Conservation (phyloP, 2,888 invertebrate species). For the Fragum sueziense region DNA sequence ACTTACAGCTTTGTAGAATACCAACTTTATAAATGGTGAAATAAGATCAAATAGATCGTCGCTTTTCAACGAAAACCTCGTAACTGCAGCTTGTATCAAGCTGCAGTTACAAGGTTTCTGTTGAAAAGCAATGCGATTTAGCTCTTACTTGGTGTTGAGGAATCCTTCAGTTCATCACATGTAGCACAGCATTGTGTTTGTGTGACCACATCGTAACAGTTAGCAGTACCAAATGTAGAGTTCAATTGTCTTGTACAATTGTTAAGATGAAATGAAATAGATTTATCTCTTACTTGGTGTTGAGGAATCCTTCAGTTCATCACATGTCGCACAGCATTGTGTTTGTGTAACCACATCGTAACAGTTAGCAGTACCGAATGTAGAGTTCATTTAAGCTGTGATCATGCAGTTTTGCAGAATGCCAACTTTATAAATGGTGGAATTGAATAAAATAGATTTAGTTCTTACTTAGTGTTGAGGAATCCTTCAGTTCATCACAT, state of each 20-base stretch:
- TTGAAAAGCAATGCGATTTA: too few species aligned
- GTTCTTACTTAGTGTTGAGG: slow-evolving; percentile 41
- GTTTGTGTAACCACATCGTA: slow-evolving; percentile 40
- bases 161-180: slow-evolving; percentile 46
- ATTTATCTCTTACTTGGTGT: slow-evolving; percentile 51
- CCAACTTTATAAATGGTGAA: too few species aligned
- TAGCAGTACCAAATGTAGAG: slow-evolving; percentile 39
- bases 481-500: slow-evolving; percentile 46
- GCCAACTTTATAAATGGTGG: too few species aligned
- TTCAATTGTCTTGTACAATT: slow-evolving; percentile 43
- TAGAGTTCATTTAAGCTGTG: slow-evolving; percentile 37
- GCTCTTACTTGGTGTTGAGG: slow-evolving; percentile 42
- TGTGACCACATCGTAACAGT: slow-evolving; percentile 49
- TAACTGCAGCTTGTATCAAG: too few species aligned
- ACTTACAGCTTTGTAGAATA: too few species aligned
- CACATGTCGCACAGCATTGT: slow-evolving; percentile 56
- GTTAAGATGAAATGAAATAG: too few species aligned
- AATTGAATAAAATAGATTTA: too few species aligned
- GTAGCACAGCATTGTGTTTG: slow-evolving; percentile 52
- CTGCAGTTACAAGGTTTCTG: too few species aligned
- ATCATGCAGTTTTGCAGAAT: too few species aligned
- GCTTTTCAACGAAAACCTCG: too few species aligned
- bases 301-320: slow-evolving; percentile 36
- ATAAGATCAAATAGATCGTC: too few species aligned
- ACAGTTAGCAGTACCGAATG: slow-evolving; percentile 52